Percentiles rank a stretch among this genome's conserved stretches.
These are phyloP conservation scores for Microtus montanus DNA, from an alignment of 2,113 vertebrate genomes.

Conservation along the genomic window DNA sequence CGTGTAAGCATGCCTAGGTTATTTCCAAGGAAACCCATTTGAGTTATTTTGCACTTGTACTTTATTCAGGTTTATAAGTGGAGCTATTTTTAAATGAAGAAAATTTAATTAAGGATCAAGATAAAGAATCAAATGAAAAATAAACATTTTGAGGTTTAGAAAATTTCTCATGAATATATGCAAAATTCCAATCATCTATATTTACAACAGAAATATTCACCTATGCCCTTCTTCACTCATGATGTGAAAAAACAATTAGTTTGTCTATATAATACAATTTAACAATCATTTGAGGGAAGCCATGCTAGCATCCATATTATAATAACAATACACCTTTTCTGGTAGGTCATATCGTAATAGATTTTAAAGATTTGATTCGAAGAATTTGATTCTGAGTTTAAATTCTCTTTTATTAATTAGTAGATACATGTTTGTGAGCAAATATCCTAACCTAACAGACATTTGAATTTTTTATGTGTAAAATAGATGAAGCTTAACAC, in stretches of 20 bases:
- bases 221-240: constrained; percentile 24
- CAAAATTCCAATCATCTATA: constrained; percentile 40
- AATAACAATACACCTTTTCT: constrained; percentile 30
- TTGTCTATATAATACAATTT: constrained; percentile 58
- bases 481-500: constrained; percentile 8
- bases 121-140: constrained; percentile 58
- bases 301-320: constrained; percentile 34
- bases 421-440: background rate
- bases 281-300: constrained; percentile 37
- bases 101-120: constrained; percentile 56
- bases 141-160: constrained; percentile 53
- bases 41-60: constrained; percentile 37
- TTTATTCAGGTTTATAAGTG: constrained; percentile 59
- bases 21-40: constrained; percentile 54
- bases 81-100: constrained; percentile 55
- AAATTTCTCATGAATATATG: constrained; percentile 42
- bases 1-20: constrained; percentile 32
- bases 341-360: constrained; percentile 12
- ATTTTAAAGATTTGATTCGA: constrained; percentile 48
- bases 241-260: constrained; percentile 58
- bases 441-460: background rate
- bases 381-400: constrained; percentile 47
- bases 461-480: constrained; percentile 22
- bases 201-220: constrained; percentile 61
- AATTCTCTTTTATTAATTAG: constrained; percentile 17